Conservation (phyloP, 2,113 vertebrate genomes). For the Greenwoodochromis staneri region DNA sequence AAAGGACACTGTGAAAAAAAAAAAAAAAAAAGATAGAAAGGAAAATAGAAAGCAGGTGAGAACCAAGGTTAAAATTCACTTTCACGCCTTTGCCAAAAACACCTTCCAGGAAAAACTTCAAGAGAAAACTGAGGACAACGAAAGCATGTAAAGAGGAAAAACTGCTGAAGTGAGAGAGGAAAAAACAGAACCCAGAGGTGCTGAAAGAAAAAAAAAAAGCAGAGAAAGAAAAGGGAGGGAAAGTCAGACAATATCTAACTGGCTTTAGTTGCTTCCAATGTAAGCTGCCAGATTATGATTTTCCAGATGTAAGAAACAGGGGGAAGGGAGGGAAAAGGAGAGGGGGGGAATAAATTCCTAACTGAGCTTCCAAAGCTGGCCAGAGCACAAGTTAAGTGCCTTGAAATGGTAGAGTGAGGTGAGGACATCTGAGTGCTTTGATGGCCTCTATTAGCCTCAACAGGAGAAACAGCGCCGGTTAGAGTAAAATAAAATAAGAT, state of each 20-base stretch:
- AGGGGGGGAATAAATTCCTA: neutral
- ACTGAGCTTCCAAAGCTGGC: neutral
- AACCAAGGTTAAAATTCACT: neutral
- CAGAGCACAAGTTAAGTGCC: neutral
- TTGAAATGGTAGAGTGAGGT: neutral
- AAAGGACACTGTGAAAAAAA: neutral
- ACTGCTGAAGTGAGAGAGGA: neutral
- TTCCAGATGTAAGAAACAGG: conserved; percentile 46
- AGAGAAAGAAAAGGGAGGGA: neutral
- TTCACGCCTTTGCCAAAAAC: neutral
- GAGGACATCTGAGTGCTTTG: neutral
- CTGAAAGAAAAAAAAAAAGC: conserved; percentile 10
- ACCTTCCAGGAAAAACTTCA: neutral
- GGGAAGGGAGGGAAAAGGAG: neutral
- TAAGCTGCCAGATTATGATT: conserved; percentile 37
- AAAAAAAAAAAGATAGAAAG: neutral
- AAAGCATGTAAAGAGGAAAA: neutral
- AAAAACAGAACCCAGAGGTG: conserved; percentile 24
- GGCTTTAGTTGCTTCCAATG: conserved; percentile 1
- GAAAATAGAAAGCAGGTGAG: neutral
- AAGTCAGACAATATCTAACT: conserved; percentile 20
- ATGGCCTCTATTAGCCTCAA: conserved; percentile 2
- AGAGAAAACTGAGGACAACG: neutral
- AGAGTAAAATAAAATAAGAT: neutral
- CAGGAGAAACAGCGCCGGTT: neutral